phyloP scores from a whole-genome alignment of 35 echinoderm and acorn worm genomes.

The Ptychodera flava region DNA sequence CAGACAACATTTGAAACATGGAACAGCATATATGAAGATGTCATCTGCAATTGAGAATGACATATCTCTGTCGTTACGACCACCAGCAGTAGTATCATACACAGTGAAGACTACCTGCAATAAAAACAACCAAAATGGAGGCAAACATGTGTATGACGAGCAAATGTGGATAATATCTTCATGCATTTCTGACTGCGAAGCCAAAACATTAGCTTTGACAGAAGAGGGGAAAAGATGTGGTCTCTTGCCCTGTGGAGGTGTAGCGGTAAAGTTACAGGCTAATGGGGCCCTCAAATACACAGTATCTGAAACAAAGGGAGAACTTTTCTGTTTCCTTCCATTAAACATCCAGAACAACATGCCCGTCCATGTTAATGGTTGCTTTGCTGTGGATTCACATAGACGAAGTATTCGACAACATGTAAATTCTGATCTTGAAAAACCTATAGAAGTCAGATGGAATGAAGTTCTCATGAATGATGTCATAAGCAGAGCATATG shows the following conservation, averaged over 20 bases:
- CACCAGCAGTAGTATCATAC: too few relatives aligned
- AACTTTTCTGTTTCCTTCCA: not conserved
- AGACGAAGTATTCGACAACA: conserved; percentile 29
- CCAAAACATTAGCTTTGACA: not conserved
- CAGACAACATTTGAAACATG: too few relatives aligned
- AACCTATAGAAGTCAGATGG: conserved; percentile 32
- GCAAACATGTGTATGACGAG: too few relatives aligned
- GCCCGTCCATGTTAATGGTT: conserved; percentile 71
- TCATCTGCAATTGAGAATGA: too few relatives aligned
- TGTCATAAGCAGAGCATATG: conserved; percentile 37
- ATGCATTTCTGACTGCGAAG: not conserved
- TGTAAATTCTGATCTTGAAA: not conserved
- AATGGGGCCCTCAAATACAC: too few relatives aligned
- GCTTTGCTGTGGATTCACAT: conserved; percentile 48
- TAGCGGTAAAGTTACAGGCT: conserved; percentile 14
- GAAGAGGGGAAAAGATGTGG: conserved; percentile 12
- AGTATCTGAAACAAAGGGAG: not conserved
- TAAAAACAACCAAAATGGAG: too few relatives aligned
- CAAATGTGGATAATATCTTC: conserved; percentile 21
- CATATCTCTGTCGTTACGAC: too few relatives aligned
- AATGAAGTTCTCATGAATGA: conserved; percentile 42
- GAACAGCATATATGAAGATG: too few relatives aligned
- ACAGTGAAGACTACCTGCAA: too few relatives aligned
- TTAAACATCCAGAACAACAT: not conserved
- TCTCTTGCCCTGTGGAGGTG: too few relatives aligned